These are phyloP conservation scores for Caenorhabditis sp. DNA, from an alignment of 2,888 invertebrate species.

Conservation along the genomic window DNA sequence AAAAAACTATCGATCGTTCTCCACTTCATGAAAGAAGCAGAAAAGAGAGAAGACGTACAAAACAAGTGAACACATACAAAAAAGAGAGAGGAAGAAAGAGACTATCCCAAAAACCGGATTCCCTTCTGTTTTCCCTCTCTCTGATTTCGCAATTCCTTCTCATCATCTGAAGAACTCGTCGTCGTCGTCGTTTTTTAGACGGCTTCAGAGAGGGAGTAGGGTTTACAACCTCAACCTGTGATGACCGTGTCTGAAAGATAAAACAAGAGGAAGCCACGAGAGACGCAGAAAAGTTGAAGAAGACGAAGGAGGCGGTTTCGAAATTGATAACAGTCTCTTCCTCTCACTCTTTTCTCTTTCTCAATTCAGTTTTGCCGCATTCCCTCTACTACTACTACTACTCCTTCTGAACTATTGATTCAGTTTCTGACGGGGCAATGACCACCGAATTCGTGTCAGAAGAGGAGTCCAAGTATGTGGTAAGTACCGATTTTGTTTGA, in stretches of 20 bases:
- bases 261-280: slow-evolving; percentile 10
- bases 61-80: slow-evolving; percentile 55
- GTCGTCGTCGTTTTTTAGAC: slow-evolving; percentile 11
- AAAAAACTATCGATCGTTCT: slow-evolving; percentile 33
- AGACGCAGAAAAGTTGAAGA: slow-evolving; percentile 28
- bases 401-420: slow-evolving; percentile 40
- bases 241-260: slow-evolving; percentile 50
- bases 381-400: slow-evolving; percentile 25
- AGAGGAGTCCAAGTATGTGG: slow-evolving; percentile 61
- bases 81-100: slow-evolving; percentile 7
- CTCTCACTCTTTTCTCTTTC: slow-evolving; percentile 16
- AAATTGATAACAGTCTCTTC: slow-evolving; percentile 54
- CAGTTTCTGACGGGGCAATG: slow-evolving; percentile 31
- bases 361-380: slow-evolving; percentile 35
- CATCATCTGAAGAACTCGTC: slow-evolving; percentile 7
- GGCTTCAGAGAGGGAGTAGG: slow-evolving; percentile 4
- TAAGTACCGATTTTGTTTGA: slow-evolving; percentile 43
- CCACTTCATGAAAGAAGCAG: not conserved
- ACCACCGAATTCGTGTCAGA: slow-evolving; percentile 59
- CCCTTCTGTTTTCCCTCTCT: slow-evolving; percentile 29
- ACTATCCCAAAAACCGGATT: slow-evolving; percentile 52
- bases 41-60: slow-evolving; percentile 28
- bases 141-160: slow-evolving; percentile 52
- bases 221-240: slow-evolving; percentile 60
- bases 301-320: slow-evolving; percentile 44